A percentile compares a stretch with the other conserved stretches of the same genome.
phyloP scores from a whole-genome alignment of 2,113 vertebrate genomes.

The Geococcyx californianus region DNA sequence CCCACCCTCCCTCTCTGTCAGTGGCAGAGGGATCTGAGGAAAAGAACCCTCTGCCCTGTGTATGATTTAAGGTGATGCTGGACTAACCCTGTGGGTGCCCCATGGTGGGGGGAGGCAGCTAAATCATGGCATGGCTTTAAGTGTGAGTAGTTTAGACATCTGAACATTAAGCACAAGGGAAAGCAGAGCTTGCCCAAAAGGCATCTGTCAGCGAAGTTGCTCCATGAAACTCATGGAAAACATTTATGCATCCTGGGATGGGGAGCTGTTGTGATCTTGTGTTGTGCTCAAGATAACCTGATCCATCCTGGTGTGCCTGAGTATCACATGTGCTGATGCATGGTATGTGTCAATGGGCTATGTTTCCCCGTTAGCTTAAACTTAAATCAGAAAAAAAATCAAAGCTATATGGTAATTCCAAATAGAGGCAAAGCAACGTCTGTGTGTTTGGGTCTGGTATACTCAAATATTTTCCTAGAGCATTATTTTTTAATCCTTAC shows the following conservation, averaged over 20 bases:
- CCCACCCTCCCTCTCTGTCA: background rate
- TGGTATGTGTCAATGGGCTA: background rate
- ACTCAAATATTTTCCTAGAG: constrained; percentile 29
- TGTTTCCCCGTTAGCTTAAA: background rate
- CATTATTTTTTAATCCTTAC: constrained; percentile 44
- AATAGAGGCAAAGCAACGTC: constrained; percentile 30
- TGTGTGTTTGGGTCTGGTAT: background rate
- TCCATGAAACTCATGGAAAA: background rate
- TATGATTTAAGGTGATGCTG: too few species aligned
- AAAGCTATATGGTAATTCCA: constrained; percentile 7
- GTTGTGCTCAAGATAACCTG: background rate
- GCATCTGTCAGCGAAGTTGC: background rate
- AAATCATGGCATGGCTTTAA: background rate
- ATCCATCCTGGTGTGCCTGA: background rate
- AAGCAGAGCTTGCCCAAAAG: background rate
- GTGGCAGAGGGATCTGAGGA: background rate
- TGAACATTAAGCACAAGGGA: background rate
- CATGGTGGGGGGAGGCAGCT: background rate
- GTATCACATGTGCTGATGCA: background rate
- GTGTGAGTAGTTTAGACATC: background rate
- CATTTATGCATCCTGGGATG: background rate
- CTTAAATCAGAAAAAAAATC: background rate
- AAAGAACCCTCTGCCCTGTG: too few species aligned
- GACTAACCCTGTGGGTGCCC: too few species aligned
- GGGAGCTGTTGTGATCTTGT: background rate